Conservation (phyloP, 2,888 invertebrate species). For the Leucoma salicis region DNA sequence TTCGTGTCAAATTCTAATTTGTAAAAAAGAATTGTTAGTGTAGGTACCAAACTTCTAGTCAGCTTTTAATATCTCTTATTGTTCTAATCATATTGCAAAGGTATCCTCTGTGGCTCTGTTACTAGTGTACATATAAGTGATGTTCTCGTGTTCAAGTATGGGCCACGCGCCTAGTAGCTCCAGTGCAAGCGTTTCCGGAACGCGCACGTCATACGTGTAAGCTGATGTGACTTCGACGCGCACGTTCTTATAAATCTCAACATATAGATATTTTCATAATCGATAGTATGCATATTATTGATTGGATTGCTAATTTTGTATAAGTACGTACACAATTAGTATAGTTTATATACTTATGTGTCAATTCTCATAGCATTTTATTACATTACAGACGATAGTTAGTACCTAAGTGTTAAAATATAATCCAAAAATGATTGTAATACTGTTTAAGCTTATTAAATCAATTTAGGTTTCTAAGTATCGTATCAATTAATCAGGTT, state of each 20-base stretch:
- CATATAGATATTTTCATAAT: slow-evolving; percentile 78
- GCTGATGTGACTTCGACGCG: slow-evolving; percentile 24
- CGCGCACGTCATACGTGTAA: slow-evolving; percentile 12
- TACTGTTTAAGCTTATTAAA: slow-evolving; percentile 65
- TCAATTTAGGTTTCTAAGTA: slow-evolving; percentile 40
- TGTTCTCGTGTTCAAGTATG: slow-evolving; percentile 61
- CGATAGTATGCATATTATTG: slow-evolving; percentile 78
- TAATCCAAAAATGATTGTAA: slow-evolving; percentile 64
- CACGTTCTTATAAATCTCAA: slow-evolving; percentile 56
- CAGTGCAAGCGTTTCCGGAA: slow-evolving; percentile 31
- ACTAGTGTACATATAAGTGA: slow-evolving; percentile 63
- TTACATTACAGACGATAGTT: slow-evolving; percentile 79
- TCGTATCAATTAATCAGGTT: slow-evolving; percentile 21
- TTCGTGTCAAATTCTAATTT: slow-evolving; percentile 33
- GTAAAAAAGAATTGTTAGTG: slow-evolving; percentile 66
- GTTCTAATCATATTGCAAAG: slow-evolving; percentile 64
- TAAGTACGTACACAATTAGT: slow-evolving; percentile 81
- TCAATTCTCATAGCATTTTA: slow-evolving; percentile 83
- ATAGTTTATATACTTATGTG: slow-evolving; percentile 84
- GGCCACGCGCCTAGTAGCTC: slow-evolving; percentile 21
- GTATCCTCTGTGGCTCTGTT: slow-evolving; percentile 67
- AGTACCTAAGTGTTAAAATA: slow-evolving; percentile 81
- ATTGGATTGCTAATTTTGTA: slow-evolving; percentile 80
- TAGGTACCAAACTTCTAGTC: slow-evolving; percentile 77
- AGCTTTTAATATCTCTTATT: slow-evolving; percentile 78